Conservation (phyloP, 2,888 invertebrate species). For the Trilocha varians region DNA sequence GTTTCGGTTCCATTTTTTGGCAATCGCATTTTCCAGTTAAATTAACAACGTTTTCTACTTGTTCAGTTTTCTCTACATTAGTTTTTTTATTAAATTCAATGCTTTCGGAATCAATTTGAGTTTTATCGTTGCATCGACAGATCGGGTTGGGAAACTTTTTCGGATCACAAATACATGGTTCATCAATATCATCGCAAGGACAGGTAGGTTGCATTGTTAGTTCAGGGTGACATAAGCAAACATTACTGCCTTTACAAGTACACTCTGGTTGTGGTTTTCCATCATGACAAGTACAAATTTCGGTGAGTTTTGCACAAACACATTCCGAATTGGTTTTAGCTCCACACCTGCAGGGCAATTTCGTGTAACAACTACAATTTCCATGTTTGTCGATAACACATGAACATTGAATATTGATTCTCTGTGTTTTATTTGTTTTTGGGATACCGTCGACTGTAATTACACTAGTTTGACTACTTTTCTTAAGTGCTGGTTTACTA, state of each 20-base stretch:
- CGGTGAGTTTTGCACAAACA: constrained; percentile 32
- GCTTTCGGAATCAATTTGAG: constrained; percentile 14
- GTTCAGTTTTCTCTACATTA: constrained; percentile 9
- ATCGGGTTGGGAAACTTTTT: constrained; percentile 40
- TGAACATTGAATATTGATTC: constrained; percentile 27
- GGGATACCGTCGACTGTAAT: constrained; percentile 50
- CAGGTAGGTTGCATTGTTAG: constrained; percentile 35
- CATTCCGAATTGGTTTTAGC: constrained; percentile 39
- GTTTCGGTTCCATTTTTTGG: constrained; percentile 33
- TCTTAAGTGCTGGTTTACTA: constrained; percentile 27
- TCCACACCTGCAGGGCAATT: constrained; percentile 51
- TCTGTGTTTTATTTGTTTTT: constrained; percentile 34
- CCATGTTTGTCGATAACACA: constrained; percentile 38
- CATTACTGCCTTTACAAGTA: constrained; percentile 33
- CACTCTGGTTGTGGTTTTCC: constrained; percentile 33
- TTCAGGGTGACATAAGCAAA: constrained; percentile 47
- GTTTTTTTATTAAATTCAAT: constrained; percentile 12
- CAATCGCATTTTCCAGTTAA: constrained; percentile 37
- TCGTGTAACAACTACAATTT: constrained; percentile 39
- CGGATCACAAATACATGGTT: constrained; percentile 48
- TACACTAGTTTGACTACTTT: constrained; percentile 43
- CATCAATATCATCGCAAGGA: constrained; percentile 40
- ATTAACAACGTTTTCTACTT: constrained; percentile 8
- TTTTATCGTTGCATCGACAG: constrained; percentile 45
- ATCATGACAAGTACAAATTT: constrained; percentile 47